These are phyloP conservation scores for Anguilla megastoma DNA, from an alignment of 2,797 vertebrate genomes.

Conservation along the genomic window DNA sequence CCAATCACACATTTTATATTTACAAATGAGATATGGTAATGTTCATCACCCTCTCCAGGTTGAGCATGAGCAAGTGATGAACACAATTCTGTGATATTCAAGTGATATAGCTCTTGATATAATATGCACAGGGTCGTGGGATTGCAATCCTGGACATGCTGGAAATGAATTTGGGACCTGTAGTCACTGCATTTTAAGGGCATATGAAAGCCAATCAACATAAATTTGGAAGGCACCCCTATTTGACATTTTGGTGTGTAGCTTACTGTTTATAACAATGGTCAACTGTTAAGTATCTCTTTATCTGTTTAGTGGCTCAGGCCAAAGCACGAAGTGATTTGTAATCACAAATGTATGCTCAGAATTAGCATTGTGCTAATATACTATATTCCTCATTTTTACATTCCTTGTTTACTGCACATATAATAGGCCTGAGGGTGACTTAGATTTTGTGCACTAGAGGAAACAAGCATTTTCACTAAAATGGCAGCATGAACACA, in stretches of 20 bases:
- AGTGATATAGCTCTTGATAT: constrained; percentile 50
- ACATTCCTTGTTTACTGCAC: neutral
- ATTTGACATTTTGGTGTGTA: constrained; percentile 62
- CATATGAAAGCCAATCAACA: constrained; percentile 62
- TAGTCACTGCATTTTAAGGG: constrained; percentile 46
- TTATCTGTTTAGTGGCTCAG: neutral
- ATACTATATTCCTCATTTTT: neutral
- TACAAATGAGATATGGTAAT: neutral
- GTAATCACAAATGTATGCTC: neutral
- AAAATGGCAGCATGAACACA: neutral
- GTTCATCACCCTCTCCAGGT: constrained; percentile 40
- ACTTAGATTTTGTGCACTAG: neutral
- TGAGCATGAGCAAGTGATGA: constrained; percentile 43
- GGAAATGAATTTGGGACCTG: constrained; percentile 44
- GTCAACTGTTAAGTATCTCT: neutral
- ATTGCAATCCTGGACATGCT: constrained; percentile 59
- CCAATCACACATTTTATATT: neutral
- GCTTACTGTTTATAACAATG: constrained; percentile 21
- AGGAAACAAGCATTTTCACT: neutral
- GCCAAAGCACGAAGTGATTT: neutral
- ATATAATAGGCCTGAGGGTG: neutral
- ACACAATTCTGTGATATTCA: constrained; percentile 39
- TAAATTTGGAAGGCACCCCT: constrained; percentile 62
- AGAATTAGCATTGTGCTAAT: neutral
- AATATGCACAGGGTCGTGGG: constrained; percentile 51